Percentiles rank a stretch among this genome's conserved stretches.
These are phyloP conservation scores for Dasypus novemcinctus DNA, from an alignment of 2,113 vertebrate species.

Conservation along the genomic window DNA sequence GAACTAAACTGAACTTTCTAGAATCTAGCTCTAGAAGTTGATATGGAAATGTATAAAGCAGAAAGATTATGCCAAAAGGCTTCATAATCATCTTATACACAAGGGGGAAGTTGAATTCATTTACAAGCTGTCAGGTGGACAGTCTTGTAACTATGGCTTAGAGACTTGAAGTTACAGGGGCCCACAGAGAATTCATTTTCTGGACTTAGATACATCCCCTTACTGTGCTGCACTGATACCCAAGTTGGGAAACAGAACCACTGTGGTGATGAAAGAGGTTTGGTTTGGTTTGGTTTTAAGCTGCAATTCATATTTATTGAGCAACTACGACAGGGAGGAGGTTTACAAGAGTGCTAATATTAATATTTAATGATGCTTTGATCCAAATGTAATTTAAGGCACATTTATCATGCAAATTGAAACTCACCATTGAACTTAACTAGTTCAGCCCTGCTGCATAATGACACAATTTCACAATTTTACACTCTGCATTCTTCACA, in stretches of 20 bases:
- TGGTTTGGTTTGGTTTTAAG: not conserved
- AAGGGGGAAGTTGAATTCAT: not conserved
- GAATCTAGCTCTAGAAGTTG: not conserved
- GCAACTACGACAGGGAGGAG: not conserved
- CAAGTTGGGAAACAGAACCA: not conserved
- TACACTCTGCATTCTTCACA: not conserved
- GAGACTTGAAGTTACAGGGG: not conserved
- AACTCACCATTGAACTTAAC: not conserved
- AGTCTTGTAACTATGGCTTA: not conserved
- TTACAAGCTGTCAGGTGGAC: not conserved
- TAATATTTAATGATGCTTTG: constrained; percentile 51
- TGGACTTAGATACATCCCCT: not conserved
- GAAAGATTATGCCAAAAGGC: not conserved
- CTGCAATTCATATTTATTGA: not conserved
- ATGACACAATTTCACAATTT: not conserved
- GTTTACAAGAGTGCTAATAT: not conserved
- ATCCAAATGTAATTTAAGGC: constrained; percentile 21
- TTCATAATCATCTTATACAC: not conserved
- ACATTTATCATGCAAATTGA: constrained; percentile 25
- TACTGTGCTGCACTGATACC: not conserved
- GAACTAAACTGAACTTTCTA: not conserved
- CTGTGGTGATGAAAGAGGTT: not conserved
- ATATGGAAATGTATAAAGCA: not conserved
- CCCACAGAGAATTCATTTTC: not conserved
- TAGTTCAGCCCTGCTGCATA: not conserved